Conservation (phyloP, 1,140 invertebrate genomes). For the Ceratina australensis region DNA sequence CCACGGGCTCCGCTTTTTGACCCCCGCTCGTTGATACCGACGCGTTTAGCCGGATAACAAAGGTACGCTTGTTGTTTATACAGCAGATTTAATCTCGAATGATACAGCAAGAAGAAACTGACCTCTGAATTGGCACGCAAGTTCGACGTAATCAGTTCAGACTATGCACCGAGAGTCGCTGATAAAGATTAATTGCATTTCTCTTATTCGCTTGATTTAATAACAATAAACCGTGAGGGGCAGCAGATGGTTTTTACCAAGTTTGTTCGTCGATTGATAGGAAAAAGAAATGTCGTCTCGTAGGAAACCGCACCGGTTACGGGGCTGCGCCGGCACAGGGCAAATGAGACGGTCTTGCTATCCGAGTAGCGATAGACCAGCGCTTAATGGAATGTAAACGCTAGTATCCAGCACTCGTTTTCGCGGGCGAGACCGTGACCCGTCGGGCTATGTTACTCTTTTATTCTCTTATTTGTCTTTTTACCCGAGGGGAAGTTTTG, state of each 20-base stretch:
- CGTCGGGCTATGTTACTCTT: too few species aligned
- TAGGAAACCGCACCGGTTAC: constrained; percentile 14
- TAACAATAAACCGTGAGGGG: background rate
- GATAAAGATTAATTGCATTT: too few species aligned
- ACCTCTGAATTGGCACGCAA: too few species aligned
- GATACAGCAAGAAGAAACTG: too few species aligned
- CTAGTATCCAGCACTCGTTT: constrained; percentile 30
- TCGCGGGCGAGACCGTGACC: constrained; percentile 16
- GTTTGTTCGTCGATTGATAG: background rate
- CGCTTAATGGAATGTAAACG: constrained; percentile 23
- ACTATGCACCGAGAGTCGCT: too few species aligned
- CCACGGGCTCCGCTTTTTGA: background rate
- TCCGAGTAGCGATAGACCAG: constrained; percentile 29
- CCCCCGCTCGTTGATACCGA: background rate
- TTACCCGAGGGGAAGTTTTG: background rate
- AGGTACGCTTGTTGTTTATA: too few species aligned
- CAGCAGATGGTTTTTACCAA: background rate
- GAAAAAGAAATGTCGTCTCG: constrained; percentile 10
- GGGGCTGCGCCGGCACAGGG: background rate
- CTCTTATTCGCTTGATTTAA: too few species aligned
- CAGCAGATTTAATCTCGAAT: too few species aligned
- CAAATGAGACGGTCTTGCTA: constrained; percentile 34
- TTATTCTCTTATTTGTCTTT: constrained; percentile 11
- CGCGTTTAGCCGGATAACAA: too few species aligned
- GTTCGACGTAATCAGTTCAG: too few species aligned